Base-by-base conservation (phyloP, 1,140 invertebrate species). In the Lethocerus indicus region DNA sequence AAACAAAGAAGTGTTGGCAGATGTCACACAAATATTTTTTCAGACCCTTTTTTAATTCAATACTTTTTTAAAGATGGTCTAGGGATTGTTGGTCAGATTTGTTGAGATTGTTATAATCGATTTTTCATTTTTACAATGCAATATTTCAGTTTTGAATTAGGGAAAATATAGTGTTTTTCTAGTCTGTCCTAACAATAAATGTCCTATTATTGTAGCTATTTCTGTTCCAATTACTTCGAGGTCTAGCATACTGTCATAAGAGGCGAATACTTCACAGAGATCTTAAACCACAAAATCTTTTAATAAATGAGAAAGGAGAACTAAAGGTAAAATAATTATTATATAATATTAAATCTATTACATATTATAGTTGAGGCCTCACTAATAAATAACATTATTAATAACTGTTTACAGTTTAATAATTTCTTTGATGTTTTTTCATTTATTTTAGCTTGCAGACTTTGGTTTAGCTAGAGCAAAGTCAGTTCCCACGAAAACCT, bases 401-500 rank as follows among this genome's bases (percentile, higher is more conserved):
- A 32, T 32, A 9, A 32, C 12, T 42, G 42, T 43, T 50, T 42
- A 2, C 21, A 26, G 24, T 24, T n/a, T n/a, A n/a, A n/a, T 44
- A 9, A 20, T 24, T 23, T 40, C 20, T 47, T 53, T 41, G 27
- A 14, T 49, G 36, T 52, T 51, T 28, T 42, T 41, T 53, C 40
- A 29, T 43, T 63, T 24, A 29, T 58, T 58, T 29, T 52, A 59
- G 67, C 66, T 96, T 55, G 91, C 90, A 49, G 91, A 95, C 70
- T 96, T 96, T 67, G 91, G 78, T 51, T 68, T 97, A 58, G 93
- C 92, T 32, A 71, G 93, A 56, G 92, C 92, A 52, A 95, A 96
- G 68, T 92, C 88, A 37, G 90, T 97, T 50, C 93, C 93, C 50
- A 92, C 87, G 62, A 87, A 92, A 65, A 96, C 92, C 14, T 96